Evolutionary conservation across 2,113 vertebrate species (phyloP), one percentile per base, ranked within the genome.

Genomic region (Scortum barcoo): DNA sequence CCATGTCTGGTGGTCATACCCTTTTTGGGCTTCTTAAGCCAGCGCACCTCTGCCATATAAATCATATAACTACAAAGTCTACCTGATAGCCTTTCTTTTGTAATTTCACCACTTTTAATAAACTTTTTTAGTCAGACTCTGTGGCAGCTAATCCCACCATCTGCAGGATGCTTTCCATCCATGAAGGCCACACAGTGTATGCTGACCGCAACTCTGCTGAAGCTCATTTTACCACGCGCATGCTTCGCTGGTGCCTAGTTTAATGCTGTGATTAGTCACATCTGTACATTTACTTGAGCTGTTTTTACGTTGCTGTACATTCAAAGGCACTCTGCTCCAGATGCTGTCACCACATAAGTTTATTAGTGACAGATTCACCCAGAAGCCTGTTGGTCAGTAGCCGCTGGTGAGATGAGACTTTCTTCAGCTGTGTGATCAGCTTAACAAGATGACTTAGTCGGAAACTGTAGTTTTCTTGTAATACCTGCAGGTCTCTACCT

Each of bases 371-470:
- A 60, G 62, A 67, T 76, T 80, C 36, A 77, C 44, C 62, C 40
- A 46, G 50, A 20, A 82, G 54, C 22, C n/a, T 78, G 72, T 71
- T 83, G 76, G 42, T 76, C 73, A 78, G 40, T 78, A 51, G 60
- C 58, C 1, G 42, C 63, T 69, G 56, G 68, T 63, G 72, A 73
- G 58, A 78, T 77, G 72, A 86, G 67, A 70, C 73, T 74, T 66
- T 78, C 69, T 76, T 38, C 65, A 69, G 54, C 79, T 86, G 75
- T 79, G 57, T 66, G 69, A 78, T 58, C 78, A 75, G 78, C 77
- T 84, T 72, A 65, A 66, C 58, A 69, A 72, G 28, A 69, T 42
- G 19, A 46, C 1, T 2, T 61, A 28, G 33, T 67, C 67, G 67
- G 42, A 51, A 80, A 80, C 5, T 0, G 40, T 30, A 51, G 42